These are phyloP conservation scores for Nomada ruficornis DNA, from an alignment of 2,888 invertebrate species.

Conservation along the genomic window DNA sequence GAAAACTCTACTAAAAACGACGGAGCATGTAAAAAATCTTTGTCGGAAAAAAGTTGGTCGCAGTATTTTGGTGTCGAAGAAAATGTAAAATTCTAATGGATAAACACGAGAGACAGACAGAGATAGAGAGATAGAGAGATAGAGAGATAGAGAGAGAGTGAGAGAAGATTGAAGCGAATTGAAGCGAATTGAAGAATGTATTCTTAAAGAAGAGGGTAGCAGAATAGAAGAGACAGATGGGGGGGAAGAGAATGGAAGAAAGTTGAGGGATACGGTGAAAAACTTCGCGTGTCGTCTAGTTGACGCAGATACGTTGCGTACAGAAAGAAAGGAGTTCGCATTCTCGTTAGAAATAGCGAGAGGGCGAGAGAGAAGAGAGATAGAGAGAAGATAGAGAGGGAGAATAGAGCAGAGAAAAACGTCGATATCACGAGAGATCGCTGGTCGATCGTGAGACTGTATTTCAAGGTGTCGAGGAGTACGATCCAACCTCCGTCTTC, in stretches of 20 bases:
- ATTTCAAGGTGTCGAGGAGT: slow-evolving; percentile 60
- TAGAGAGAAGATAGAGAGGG: background rate
- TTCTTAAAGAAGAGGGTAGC: background rate
- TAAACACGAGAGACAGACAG: background rate
- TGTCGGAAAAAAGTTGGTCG: slow-evolving; percentile 18
- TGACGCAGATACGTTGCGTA: slow-evolving; percentile 10
- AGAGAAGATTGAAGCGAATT: slow-evolving; percentile 30
- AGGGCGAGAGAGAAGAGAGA: slow-evolving; percentile 7
- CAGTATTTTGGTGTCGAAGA: slow-evolving; percentile 25
- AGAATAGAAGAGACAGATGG: slow-evolving; percentile 20
- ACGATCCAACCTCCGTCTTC: slow-evolving; percentile 92
- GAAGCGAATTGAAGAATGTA: slow-evolving; percentile 4
- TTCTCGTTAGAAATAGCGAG: slow-evolving; percentile 24
- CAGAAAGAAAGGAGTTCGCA: slow-evolving; percentile 14
- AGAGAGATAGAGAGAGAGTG: slow-evolving; percentile 13
- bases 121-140: background rate
- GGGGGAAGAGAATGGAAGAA: slow-evolving; percentile 16
- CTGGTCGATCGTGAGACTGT: slow-evolving; percentile 49
- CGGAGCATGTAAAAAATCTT: slow-evolving; percentile 20
- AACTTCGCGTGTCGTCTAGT: slow-evolving; percentile 5
- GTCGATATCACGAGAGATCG: slow-evolving; percentile 53
- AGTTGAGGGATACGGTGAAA: slow-evolving; percentile 11
- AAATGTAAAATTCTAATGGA: slow-evolving; percentile 3
- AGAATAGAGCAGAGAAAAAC: slow-evolving; percentile 31
- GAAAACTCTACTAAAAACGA: slow-evolving; percentile 27